A percentile compares a stretch with the other conserved stretches of the same genome.
phyloP scores from a whole-genome alignment of 2,113 vertebrate genomes.

The Anarhynchus alexandrinus region DNA sequence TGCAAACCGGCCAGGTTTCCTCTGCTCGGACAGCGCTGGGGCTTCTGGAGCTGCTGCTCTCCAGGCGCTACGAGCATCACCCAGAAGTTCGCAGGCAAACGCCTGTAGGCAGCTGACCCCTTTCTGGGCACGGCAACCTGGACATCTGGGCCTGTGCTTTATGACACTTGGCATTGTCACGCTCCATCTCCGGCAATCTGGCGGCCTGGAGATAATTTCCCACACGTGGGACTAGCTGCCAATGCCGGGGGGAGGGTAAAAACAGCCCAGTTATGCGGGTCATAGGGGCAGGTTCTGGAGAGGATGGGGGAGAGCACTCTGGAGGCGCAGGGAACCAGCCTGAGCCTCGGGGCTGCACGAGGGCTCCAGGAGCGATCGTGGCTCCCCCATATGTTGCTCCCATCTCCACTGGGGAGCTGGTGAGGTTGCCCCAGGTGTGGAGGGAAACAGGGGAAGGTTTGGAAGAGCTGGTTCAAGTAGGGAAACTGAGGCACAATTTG shows the following conservation, averaged over 20 bases:
- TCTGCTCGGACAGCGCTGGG: fast-evolving
- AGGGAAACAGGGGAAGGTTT: neutral
- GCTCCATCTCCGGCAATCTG: neutral
- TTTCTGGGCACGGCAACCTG: neutral
- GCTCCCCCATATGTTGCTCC: neutral
- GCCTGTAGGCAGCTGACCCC: neutral
- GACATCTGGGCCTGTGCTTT: neutral
- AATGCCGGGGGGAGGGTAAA: neutral
- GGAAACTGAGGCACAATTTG: neutral
- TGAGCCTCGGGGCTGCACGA: fast-evolving
- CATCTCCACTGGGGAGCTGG: neutral
- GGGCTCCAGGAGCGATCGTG: fast-evolving
- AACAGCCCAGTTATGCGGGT: neutral
- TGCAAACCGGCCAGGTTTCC: fast-evolving
- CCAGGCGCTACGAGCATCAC: fast-evolving
- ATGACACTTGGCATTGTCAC: neutral
- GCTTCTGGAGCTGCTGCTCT: neutral
- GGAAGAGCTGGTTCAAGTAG: neutral
- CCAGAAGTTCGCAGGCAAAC: neutral
- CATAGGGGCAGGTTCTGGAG: neutral
- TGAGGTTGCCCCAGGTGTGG: neutral
- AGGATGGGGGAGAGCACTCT: neutral
- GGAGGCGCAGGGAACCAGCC: neutral
- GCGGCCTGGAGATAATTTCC: neutral
- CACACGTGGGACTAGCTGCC: neutral